Percentiles rank a stretch among this genome's conserved stretches.
Conservation (phyloP, 2,797 vertebrate genomes). For the Esox masquinongy region DNA sequence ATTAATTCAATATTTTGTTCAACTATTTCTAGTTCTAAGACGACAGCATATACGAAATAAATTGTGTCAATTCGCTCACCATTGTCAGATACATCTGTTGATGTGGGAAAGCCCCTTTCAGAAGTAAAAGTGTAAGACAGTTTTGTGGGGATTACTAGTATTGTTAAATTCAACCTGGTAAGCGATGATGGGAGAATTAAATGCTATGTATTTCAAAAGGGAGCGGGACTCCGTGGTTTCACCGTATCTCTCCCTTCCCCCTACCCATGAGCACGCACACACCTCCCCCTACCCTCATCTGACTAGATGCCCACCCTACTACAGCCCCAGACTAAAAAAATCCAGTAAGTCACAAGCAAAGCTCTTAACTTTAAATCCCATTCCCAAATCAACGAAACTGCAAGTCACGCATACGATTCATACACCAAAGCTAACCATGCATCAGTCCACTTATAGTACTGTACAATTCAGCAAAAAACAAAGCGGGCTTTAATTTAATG, state of each 20-base stretch:
- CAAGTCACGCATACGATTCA: not conserved
- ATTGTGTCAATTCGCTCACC: not conserved
- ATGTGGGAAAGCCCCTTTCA: not conserved
- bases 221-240: slow-evolving; percentile 36
- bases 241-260: slow-evolving; percentile 62
- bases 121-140: not conserved
- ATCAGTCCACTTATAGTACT: not conserved
- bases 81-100: slow-evolving; percentile 18
- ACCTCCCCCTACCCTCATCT: slow-evolving; percentile 30
- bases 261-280: slow-evolving; percentile 28
- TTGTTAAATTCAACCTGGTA: not conserved
- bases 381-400: not conserved
- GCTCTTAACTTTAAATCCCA: slow-evolving; percentile 1
- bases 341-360: slow-evolving; percentile 3
- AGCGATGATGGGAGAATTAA: slow-evolving; percentile 37
- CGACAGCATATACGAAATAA: slow-evolving; percentile 31
- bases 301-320: slow-evolving; percentile 28
- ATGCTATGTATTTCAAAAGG: slow-evolving; percentile 60
- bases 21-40: slow-evolving; percentile 46
- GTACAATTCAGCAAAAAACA: too few species aligned
- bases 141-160: not conserved
- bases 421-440: not conserved
- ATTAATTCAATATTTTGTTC: slow-evolving; percentile 30
- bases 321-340: slow-evolving; percentile 6
- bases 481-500: not conserved